Base-by-base conservation (phyloP, 2,888 invertebrate genomes). In the Byasa hedistus region DNA sequence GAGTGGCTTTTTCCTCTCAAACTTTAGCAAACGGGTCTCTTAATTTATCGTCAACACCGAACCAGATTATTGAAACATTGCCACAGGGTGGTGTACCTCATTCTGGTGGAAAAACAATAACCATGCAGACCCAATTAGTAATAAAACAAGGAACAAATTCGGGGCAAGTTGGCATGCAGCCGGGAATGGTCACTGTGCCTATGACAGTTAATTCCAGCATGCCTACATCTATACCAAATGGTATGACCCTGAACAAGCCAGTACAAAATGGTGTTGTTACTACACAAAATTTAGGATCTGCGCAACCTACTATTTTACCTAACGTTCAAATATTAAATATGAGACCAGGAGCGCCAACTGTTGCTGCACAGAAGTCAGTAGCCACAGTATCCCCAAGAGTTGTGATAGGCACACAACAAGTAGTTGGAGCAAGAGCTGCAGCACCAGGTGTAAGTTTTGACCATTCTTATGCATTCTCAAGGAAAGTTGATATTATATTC, bases 241-340 rank as follows among this genome's bases (percentile, higher is more conserved):
- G 94, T 72, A 94, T 94, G 90, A 93, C 94, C 72, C 86, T 94
- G 81, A 93, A 94, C 76, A 94, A 94, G 86, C 91, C 91, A 70
- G 86, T 89, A 72, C 90, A 87, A 66, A 92, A 92, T 73, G 90
- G 88, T 76, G 89, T 89, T 12, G 90, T 92, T 27, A 93, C 94
- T 70, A 92, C 94, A 75, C 94, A 94, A 79, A 92, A 93, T 75
- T 84, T 94, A 72, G 93, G 94, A 70, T 93, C 93, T 75, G 92
- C 89, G 69, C 94, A 95, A 75, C 94, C 94, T 73, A 91, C 92
- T 7, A 92, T 94, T 68, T 86, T 95, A 72, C 95, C 95, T 65
- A 96, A 96, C 89, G 96, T 97, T 78, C 96, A 96, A 88, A 96
- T 97, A 81, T 93, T 97, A 75, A 97, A 97, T 86, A 96, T 96